Evolutionary conservation across 2,888 invertebrate genomes (phyloP).

Genomic region (Tigriopus californicus): DNA sequence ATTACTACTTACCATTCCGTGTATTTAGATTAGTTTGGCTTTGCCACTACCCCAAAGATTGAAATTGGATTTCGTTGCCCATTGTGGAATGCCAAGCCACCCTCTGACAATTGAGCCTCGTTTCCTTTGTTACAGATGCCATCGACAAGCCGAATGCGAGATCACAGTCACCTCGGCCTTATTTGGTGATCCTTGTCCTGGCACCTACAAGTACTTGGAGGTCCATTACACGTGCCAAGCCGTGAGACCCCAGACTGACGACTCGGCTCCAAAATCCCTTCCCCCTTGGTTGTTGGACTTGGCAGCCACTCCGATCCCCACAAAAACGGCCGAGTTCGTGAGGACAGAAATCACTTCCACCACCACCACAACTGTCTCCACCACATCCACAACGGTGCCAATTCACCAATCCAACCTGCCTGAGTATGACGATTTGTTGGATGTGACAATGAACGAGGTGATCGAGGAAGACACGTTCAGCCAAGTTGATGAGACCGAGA

Average conservation of each 20-base stretch:
- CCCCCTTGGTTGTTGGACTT: constrained; percentile 51
- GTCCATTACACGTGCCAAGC: constrained; percentile 75
- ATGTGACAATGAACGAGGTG: background rate
- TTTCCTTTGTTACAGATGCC: constrained; percentile 44
- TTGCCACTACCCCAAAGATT: too few relatives aligned
- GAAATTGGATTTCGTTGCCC: too few relatives aligned
- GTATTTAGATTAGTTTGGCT: too few relatives aligned
- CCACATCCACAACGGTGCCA: constrained; percentile 18
- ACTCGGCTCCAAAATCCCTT: constrained; percentile 60
- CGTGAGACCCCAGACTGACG: constrained; percentile 36
- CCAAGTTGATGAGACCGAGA: background rate
- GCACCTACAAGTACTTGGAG: constrained; percentile 76
- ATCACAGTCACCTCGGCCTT: constrained; percentile 67
- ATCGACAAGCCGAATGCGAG: constrained; percentile 74
- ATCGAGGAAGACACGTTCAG: background rate
- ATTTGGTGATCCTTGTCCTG: constrained; percentile 79
- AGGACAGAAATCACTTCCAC: background rate
- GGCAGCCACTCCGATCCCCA: constrained; percentile 4
- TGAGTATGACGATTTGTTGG: constrained; percentile 15
- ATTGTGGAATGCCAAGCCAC: too few relatives aligned
- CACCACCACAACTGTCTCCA: constrained; percentile 19
- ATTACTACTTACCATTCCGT: background rate
- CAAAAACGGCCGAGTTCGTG: background rate
- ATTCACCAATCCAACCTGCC: background rate
- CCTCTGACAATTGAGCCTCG: too few relatives aligned